Evolutionary conservation across 1,140 invertebrate genomes (phyloP), one percentile per base, ranked within the genome.

Genomic region (Magallana ariakensis): DNA sequence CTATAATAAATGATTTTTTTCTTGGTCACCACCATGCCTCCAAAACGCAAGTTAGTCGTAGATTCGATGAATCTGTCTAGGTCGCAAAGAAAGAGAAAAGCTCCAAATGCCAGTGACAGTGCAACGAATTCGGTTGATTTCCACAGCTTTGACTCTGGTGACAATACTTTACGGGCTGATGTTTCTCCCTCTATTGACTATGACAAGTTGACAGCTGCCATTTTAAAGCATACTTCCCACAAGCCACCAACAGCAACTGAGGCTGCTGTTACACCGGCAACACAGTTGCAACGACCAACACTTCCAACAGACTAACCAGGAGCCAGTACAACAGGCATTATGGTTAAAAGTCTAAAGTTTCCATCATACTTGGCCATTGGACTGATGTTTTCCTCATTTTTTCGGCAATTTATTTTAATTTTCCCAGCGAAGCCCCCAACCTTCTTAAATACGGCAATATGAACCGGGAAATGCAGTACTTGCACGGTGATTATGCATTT

Each of bases 331-430:
- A 80, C 9, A 9, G 11, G 11, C 70, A 80, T 9, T 22, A 80
- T 9, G 22, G 11, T 22, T 9, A 80, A 15, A 22, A 22, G 10
- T 9, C 11, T 9, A 80, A 80, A 80, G 22, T 22, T 9, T 22
- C 70, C 9, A 9, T 80, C 10, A 80, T 22, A 15, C 70, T 80
- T 22, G 22, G 19, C 9, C 70, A 80, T 11, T 80, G 70, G 70
- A 80, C 70, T 13, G 70, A 80, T 22, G 70, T 22, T 22, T 80
- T 80, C 70, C 70, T 80, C 70, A 22, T 80, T 22, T 80, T 80
- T 22, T 80, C 11, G 9, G 70, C 70, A 80, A 80, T 80, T 80
- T 80, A 80, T 22, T 80, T 80, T 13, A 80, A 80, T 15, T 80
- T 15, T 22, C 70, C 70, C 11, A 80, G 9, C 9, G 11, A 80